phyloP scores from a whole-genome alignment of 2,797 vertebrate species.

The Poeciliopsis paucimaculata region DNA sequence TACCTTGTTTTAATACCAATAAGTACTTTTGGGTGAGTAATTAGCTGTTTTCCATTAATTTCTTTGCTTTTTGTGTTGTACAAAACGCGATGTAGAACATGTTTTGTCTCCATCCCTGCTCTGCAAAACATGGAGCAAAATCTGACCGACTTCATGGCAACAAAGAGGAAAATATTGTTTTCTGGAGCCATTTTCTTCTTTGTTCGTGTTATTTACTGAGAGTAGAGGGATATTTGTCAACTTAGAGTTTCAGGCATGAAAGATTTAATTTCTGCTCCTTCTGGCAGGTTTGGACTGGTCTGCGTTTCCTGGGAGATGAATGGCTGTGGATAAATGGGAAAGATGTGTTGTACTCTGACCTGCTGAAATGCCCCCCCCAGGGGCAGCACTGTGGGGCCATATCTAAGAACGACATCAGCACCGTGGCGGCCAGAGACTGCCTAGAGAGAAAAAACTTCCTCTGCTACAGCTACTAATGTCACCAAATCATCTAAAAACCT shows the following conservation, averaged over 20 bases:
- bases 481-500: not conserved
- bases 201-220: not conserved
- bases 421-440: conserved; percentile 30
- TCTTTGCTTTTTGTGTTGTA: too few species aligned
- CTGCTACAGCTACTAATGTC: conserved; percentile 34
- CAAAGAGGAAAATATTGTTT: not conserved
- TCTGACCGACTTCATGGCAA: not conserved
- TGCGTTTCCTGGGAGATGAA: conserved; percentile 53
- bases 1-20: too few species aligned
- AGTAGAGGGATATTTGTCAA: not conserved
- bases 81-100: too few species aligned
- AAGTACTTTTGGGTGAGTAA: too few species aligned
- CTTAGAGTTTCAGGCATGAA: not conserved
- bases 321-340: conserved; percentile 63
- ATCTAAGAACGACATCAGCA: not conserved
- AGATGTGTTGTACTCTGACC: conserved; percentile 2
- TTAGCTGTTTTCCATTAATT: too few species aligned
- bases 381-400: not conserved
- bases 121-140: not conserved
- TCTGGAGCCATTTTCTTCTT: not conserved
- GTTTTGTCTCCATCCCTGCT: too few species aligned
- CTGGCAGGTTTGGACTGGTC: conserved; percentile 54
- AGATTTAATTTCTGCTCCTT: not conserved
- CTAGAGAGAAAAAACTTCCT: conserved; percentile 51
- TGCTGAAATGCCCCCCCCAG: conserved; percentile 34